Evolutionary conservation across 2,888 invertebrate species (phyloP), one percentile per base, ranked within the genome.

Genomic region (Pseudococcus viburni): DNA sequence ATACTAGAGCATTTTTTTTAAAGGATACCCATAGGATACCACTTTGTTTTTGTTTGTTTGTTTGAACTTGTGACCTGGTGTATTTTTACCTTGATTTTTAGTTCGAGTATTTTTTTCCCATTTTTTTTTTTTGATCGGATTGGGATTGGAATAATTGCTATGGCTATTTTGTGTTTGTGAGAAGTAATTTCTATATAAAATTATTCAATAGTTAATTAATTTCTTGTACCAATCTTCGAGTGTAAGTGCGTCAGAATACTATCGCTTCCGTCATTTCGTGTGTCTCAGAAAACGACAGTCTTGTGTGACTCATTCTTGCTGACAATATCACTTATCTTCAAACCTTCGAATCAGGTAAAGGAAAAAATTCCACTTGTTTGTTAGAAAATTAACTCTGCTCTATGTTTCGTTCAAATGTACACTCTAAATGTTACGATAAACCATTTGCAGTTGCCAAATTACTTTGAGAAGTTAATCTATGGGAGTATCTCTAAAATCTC

Each of bases 241-340:
- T 55, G 17, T 8, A 22, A 64, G 64, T 22, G 64, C 11, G 22
- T 64, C 9, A 22, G 22, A 19, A 11, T n/a, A 64, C 22, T 0
- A 9, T 22, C 9, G 0, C 4, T 22, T 64, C 11, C 15, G 15
- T 39, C 17, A 33, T 33, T 33, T 73, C 8, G n/a, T 6, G 22
- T 64, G 22, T 64, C 22, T 4, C 8, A 17, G 0, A 19, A 26
- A 68, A 68, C 15, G 2, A 4, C 26, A 68, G 15, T 73, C 73
- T 73, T 73, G 33, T 6, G 73, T 73, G 73, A 73, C 39, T 73
- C 73, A 73, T 73, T 73, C 15, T 15, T 73, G 73, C 73, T 73
- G 73, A 73, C 64, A 19, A 64, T 22, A 64, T 64, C 64, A 64
- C 64, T 33, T 73, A 73, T 73, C 33, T 33, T 33, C 33, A 33